These are phyloP conservation scores for Intellagama lesueurii DNA, from an alignment of 2,797 vertebrate genomes.

Conservation along the genomic window DNA sequence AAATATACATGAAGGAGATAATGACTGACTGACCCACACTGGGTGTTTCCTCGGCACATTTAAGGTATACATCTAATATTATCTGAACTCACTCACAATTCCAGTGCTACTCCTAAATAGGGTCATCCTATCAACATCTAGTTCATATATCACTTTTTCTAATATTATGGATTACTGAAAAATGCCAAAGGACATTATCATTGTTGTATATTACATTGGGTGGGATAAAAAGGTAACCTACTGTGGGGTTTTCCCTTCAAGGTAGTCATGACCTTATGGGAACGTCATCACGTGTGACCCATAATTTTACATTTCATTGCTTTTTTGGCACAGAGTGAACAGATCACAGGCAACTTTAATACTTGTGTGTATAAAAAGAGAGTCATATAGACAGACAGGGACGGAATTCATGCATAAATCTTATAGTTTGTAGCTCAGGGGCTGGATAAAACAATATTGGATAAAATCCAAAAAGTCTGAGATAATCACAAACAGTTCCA, in stretches of 20 bases:
- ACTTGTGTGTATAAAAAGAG: conserved; percentile 6
- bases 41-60: neutral
- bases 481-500: neutral
- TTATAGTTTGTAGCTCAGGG: neutral
- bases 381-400: conserved; percentile 19
- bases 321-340: neutral
- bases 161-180: too few relatives aligned
- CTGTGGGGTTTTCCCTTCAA: neutral
- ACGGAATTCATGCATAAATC: neutral
- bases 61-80: too few relatives aligned
- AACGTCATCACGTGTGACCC: neutral
- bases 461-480: conserved; percentile 1
- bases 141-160: too few relatives aligned
- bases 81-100: too few relatives aligned
- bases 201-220: too few relatives aligned
- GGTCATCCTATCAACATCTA: too few relatives aligned
- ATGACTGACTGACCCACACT: conserved; percentile 48
- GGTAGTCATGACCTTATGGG: neutral
- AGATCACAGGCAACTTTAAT: neutral
- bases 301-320: conserved; percentile 4
- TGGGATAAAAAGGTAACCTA: neutral
- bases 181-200: too few relatives aligned
- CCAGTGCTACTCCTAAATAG: too few relatives aligned
- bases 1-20: conserved; percentile 34
- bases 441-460: neutral